Evolutionary conservation across 2,113 vertebrate species (phyloP), one percentile per base, ranked within the genome.

Genomic region (Oenanthe melanoleuca): DNA sequence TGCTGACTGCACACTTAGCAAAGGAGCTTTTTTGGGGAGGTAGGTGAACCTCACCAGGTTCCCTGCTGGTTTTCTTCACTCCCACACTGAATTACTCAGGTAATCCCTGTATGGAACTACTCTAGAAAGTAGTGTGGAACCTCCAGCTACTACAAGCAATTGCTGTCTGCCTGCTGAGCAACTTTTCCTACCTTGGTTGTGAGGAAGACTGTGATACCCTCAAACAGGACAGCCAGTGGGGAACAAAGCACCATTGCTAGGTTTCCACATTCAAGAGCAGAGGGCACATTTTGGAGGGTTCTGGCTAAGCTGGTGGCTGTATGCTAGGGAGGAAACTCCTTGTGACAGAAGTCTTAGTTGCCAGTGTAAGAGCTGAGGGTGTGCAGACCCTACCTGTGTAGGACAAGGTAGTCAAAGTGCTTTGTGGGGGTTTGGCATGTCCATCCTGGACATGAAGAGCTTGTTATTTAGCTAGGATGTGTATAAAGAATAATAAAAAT

Each of bases 231-330:
- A 28, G n/a, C 28, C 18, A 11, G 14, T 1, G 2, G 14, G 29
- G 23, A 82, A 1, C 11, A 55, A 71, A 63, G 17, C 8, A 52
- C 38, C 12, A 3, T 11, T 1, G 2, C 31, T 6, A 5, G 11
- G 12, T 29, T 18, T 55, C 20, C 12, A 7, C 3, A 2, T 21
- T 25, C 11, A 33, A 33, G 61, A 82, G 22, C 29, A 33, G 61
- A 16, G 5, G 21, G 4, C 11, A 20, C 0, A 0, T 5, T 11
- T 12, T 56, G 56, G 1, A 1, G 53, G 22, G 19, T 29, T 60
- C 24, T 70, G 24, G 15, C 12, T 34, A 24, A 71, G 34, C 44
- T 44, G 3, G 1, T 0, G 9, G 8, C n/a, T 1, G 0, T 29
- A 47, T 86, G 44, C 25, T 3, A 5, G 33, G 45, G 25, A 53